These are phyloP conservation scores for Aselliscus stoliczkanus DNA, from an alignment of 2,797 vertebrate genomes.

Conservation along the genomic window DNA sequence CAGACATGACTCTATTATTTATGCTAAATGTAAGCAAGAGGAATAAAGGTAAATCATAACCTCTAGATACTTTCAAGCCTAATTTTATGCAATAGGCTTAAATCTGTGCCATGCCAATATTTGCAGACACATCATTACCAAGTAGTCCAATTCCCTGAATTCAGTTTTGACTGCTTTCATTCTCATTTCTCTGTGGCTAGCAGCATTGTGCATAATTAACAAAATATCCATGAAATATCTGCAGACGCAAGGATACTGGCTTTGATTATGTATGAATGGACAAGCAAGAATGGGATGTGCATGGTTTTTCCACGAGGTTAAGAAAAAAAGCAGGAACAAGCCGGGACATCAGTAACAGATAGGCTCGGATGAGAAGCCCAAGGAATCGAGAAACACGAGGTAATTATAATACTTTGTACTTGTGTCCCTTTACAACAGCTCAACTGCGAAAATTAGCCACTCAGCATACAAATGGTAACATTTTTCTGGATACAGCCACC, in stretches of 20 bases:
- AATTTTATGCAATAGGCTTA: no score
- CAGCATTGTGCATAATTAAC: background rate
- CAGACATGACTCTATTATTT: background rate
- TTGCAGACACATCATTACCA: background rate
- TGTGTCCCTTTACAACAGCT: no score
- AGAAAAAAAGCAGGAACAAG: background rate
- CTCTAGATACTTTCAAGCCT: background rate
- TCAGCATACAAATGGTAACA: background rate
- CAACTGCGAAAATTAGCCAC: no score
- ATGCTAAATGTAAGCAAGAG: background rate
- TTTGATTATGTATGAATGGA: background rate
- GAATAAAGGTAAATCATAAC: no score
- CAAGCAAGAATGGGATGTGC: rapidly evolving
- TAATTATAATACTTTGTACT: background rate
- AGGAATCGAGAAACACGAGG: background rate
- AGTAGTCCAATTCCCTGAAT: background rate
- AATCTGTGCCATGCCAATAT: background rate
- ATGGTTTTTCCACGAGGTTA: rapidly evolving
- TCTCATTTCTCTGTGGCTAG: background rate
- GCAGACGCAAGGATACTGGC: rapidly evolving
- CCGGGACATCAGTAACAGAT: background rate
- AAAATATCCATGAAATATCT: background rate
- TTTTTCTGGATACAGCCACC: background rate
- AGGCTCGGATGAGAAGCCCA: background rate
- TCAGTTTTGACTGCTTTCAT: background rate